These are phyloP conservation scores for Biston betularia DNA, from an alignment of 2,888 invertebrate genomes.

Conservation along the genomic window DNA sequence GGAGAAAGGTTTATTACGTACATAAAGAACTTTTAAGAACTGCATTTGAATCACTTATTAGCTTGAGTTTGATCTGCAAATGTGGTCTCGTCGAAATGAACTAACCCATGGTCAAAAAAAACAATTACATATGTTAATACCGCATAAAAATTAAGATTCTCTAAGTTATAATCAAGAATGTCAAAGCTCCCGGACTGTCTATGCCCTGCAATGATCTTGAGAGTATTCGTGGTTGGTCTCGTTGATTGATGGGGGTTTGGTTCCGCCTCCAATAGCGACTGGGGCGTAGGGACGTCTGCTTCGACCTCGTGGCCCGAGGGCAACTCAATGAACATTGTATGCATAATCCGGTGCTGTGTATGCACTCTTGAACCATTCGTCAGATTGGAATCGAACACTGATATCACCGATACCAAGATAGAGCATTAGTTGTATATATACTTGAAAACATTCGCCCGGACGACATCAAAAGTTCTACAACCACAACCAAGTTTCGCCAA, in stretches of 20 bases:
- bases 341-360: conserved; percentile 22
- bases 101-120: background rate
- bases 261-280: conserved; percentile 2
- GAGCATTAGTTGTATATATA: background rate
- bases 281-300: conserved; percentile 14
- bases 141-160: conserved; percentile 9
- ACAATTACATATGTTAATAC: background rate
- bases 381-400: conserved; percentile 13
- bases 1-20: conserved; percentile 20
- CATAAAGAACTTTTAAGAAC: conserved; percentile 17
- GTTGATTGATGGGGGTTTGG: conserved; percentile 7
- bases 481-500: too few relatives aligned
- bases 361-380: conserved; percentile 17
- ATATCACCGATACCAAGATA: conserved; percentile 6
- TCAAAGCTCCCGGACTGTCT: conserved; percentile 10
- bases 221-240: background rate
- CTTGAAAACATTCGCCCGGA: background rate
- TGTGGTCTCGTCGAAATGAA: background rate
- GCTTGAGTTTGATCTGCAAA: background rate
- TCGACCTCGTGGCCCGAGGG: conserved; percentile 15
- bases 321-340: conserved; percentile 6
- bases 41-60: conserved; percentile 26
- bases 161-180: background rate
- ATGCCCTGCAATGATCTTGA: conserved; percentile 5
- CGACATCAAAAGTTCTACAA: too few relatives aligned